Base-by-base conservation (phyloP, 2,888 invertebrate genomes). In the Mythimna vitellina region DNA sequence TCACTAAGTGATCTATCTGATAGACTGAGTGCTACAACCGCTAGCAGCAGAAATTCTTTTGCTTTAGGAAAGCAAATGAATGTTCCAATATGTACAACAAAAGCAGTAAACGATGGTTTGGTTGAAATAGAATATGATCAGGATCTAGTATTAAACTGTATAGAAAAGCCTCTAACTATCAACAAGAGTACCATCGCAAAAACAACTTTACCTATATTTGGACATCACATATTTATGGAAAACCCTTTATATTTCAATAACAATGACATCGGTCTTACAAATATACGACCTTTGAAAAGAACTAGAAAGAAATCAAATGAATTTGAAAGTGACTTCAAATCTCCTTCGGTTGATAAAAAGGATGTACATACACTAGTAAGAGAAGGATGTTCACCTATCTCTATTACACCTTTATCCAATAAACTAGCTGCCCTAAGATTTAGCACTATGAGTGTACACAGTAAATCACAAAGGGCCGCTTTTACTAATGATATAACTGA, bases 401-500 rank as follows among this genome's bases (percentile, higher is more conserved):
- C 96, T 72, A 94, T 97, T 38, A 97, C 97, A 35, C 97, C 97
- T 77, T 92, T 97, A 85, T 97, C 97, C 76, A 94, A 95, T 73
- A 96, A 96, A 86, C 91, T 97, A 84, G 96, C 97, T 73, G 97
- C 96, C 81, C 89, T 97, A 81, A 95, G 96, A 85, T 97, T 97
- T 87, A 96, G 96, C 86, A 94, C 96, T 73, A 94, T 96, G 89
- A 96, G 95, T 85, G 91, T 94, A 61, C 92, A 96, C 85, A 91
- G 89, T 65, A 92, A 93, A 85, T 91, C 93, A 63, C 91, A 93
- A 88, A 90, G 93, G 84, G 83, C 86, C 22, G 82, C 88, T 68
- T 91, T 89, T 67, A 88, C 87, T 10, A 93, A 95, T 73, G 94
- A 97, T 78, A 94, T 96, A 0, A 96, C 96, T 8, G 96, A 95